phyloP scores from a whole-genome alignment of 2,888 invertebrate species.

The Pristionchus fissidentatus region DNA sequence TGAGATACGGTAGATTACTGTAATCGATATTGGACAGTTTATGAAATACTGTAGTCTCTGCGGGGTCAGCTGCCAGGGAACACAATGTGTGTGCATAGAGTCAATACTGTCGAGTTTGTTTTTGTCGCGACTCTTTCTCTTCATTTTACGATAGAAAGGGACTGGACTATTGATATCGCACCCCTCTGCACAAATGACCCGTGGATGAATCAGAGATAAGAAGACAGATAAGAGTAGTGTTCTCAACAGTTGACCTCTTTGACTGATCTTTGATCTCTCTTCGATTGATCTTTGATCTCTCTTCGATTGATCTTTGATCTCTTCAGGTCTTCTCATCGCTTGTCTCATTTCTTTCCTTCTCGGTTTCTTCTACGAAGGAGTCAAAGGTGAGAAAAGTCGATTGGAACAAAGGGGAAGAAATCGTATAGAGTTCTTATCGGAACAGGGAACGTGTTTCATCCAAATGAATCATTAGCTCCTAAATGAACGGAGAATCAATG shows the following conservation, averaged over 20 bases:
- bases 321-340: constrained; percentile 9
- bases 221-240: no score
- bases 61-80: no score
- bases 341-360: constrained; percentile 9
- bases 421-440: no score
- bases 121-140: background rate
- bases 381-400: constrained; percentile 39
- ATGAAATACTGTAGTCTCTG: no score
- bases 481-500: background rate
- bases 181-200: no score
- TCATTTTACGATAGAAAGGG: background rate
- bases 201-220: background rate
- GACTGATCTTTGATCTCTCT: no score
- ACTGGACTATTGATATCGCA: background rate
- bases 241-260: no score
- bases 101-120: background rate
- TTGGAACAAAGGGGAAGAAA: background rate
- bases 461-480: background rate
- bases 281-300: background rate
- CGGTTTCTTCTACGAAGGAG: constrained; percentile 22
- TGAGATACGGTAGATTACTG: no score
- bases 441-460: constrained; percentile 5
- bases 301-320: background rate
- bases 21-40: no score
- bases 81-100: constrained; percentile 1